These are phyloP conservation scores for Aleiodes leptofemur DNA, from an alignment of 2,888 invertebrate species.

Conservation along the genomic window DNA sequence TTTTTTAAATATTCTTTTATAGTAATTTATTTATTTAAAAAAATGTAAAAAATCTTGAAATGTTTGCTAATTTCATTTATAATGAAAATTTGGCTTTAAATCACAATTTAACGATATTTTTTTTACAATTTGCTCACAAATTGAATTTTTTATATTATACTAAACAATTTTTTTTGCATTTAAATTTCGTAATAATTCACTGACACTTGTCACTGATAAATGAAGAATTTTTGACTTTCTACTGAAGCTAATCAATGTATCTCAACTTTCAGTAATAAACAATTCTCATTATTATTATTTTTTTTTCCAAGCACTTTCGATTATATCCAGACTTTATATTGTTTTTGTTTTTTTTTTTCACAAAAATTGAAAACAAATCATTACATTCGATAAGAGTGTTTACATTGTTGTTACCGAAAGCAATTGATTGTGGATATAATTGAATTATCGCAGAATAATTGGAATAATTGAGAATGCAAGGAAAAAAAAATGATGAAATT, in stretches of 20 bases:
- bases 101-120: too few relatives aligned
- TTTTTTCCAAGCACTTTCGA: background rate
- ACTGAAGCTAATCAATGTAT: background rate
- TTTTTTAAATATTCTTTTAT: too few relatives aligned
- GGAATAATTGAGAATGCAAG: background rate
- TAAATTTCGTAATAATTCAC: too few relatives aligned
- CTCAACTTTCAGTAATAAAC: background rate
- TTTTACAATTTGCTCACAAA: too few relatives aligned
- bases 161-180: too few relatives aligned
- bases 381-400: background rate
- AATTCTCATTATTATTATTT: background rate
- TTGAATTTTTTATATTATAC: too few relatives aligned
- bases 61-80: too few relatives aligned
- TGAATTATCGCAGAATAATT: background rate
- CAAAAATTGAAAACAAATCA: background rate
- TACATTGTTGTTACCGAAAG: background rate
- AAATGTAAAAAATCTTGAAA: too few relatives aligned
- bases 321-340: background rate
- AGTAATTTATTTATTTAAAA: too few relatives aligned
- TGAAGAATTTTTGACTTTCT: too few relatives aligned
- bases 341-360: background rate
- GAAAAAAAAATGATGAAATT: background rate
- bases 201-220: too few relatives aligned
- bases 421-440: background rate
- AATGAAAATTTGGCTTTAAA: too few relatives aligned